These are phyloP conservation scores for Netelia fuscicornis DNA, from an alignment of 2,888 invertebrate species.

Conservation along the genomic window DNA sequence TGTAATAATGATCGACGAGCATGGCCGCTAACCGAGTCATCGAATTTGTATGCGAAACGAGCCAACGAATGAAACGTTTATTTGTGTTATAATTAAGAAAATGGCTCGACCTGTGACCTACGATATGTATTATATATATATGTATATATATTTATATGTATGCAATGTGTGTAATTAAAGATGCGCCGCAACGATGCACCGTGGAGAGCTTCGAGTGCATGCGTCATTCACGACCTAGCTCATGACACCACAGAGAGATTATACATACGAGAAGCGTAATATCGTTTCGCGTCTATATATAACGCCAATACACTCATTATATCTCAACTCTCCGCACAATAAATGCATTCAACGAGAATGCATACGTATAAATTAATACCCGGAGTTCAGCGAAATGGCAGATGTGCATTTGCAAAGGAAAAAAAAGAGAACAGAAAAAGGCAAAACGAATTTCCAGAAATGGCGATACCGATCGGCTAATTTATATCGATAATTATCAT, in stretches of 20 bases:
- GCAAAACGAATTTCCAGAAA: background rate
- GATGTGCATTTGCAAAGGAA: background rate
- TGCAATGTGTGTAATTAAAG: constrained; percentile 18
- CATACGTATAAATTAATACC: constrained; percentile 12
- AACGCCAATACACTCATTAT: constrained; percentile 15
- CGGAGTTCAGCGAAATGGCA: background rate
- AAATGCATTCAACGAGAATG: constrained; percentile 55
- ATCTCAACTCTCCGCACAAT: constrained; percentile 41
- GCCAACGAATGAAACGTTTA: constrained; percentile 49
- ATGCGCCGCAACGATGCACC: constrained; percentile 16
- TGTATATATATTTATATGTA: constrained; percentile 15
- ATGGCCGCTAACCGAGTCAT: constrained; percentile 6
- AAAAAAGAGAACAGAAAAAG: background rate
- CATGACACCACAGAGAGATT: constrained; percentile 14
- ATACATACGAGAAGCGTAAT: constrained; percentile 21
- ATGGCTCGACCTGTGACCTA: constrained; percentile 62
- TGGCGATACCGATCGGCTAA: background rate
- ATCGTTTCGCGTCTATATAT: background rate
- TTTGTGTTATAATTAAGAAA: constrained; percentile 66
- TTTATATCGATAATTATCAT: background rate
- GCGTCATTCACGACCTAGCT: constrained; percentile 61
- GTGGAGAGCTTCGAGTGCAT: constrained; percentile 13
- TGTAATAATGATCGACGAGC: constrained; percentile 12
- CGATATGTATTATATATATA: constrained; percentile 8
- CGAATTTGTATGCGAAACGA: constrained; percentile 26